These are phyloP conservation scores for Diplogasteroides magnus DNA, from an alignment of 1,140 invertebrate genomes.

Conservation along the genomic window DNA sequence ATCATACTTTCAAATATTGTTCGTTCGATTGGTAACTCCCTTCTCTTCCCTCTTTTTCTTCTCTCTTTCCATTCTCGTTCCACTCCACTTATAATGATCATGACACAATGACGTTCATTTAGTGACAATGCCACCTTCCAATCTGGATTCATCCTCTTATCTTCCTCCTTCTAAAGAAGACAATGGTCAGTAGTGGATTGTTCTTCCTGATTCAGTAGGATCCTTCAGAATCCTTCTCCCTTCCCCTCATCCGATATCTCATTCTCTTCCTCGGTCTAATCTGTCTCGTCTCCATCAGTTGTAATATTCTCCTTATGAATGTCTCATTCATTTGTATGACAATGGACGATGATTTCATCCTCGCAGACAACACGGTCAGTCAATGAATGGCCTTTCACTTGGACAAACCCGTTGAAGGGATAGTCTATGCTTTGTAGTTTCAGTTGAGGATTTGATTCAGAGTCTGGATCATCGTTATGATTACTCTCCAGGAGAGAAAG, in stretches of 20 bases:
- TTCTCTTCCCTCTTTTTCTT: too few species aligned
- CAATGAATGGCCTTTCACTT: too few species aligned
- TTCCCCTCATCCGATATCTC: slow-evolving; percentile 12
- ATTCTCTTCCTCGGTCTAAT: slow-evolving; percentile 15
- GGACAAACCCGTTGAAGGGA: too few species aligned
- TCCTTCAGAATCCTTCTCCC: slow-evolving; percentile 11
- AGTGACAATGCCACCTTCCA: too few species aligned
- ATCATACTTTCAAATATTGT: too few species aligned
- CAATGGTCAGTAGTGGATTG: slow-evolving; percentile 4
- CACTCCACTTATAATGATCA: too few species aligned
- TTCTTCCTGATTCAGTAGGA: too few species aligned
- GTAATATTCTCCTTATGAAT: slow-evolving; percentile 24
- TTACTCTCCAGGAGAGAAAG: slow-evolving; percentile 15
- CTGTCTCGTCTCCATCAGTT: slow-evolving; percentile 14
- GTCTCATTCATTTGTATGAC: slow-evolving; percentile 28
- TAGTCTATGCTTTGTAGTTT: slow-evolving; percentile 1
- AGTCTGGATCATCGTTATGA: slow-evolving; percentile 10
- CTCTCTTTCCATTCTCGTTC: too few species aligned
- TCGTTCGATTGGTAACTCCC: too few species aligned
- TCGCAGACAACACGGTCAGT: slow-evolving; percentile 6
- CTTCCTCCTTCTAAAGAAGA: too few species aligned
- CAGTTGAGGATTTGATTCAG: background rate
- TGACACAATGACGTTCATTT: too few species aligned
- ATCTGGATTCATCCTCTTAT: too few species aligned
- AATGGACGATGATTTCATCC: slow-evolving; percentile 4